Evolutionary conservation across 2,797 vertebrate genomes (phyloP).

Genomic region (Crocodylus rhombifer): DNA sequence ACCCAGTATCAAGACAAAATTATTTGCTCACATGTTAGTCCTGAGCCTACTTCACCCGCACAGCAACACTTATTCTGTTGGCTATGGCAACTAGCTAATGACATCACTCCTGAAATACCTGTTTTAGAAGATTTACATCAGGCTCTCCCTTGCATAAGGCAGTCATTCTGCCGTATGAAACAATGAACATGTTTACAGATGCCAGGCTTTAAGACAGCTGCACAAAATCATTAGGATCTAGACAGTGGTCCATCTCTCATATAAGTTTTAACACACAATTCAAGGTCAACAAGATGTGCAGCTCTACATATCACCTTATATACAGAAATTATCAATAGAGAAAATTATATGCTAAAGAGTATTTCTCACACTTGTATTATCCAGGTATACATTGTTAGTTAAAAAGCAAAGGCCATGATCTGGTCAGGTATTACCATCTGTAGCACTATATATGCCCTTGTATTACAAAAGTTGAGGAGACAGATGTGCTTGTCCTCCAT

Average conservation of each 20-base stretch:
- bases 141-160: background rate
- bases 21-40: background rate
- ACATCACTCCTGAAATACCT: background rate
- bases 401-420: background rate
- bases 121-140: background rate
- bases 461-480: too few relatives aligned
- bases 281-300: background rate
- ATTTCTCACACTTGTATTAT: too few relatives aligned
- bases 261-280: rapidly evolving
- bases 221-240: background rate
- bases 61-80: background rate
- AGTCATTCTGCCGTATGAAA: background rate
- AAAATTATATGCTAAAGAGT: background rate
- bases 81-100: background rate
- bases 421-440: too few relatives aligned
- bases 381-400: background rate
- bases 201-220: background rate
- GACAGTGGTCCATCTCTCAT: background rate
- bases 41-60: background rate
- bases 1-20: rapidly evolving
- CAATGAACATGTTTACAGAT: background rate
- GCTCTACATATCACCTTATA: background rate
- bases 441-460: too few relatives aligned
- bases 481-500: too few relatives aligned
- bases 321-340: background rate